phyloP scores from a whole-genome alignment of 2,113 vertebrate genomes.

The Henicopernis longicauda region DNA sequence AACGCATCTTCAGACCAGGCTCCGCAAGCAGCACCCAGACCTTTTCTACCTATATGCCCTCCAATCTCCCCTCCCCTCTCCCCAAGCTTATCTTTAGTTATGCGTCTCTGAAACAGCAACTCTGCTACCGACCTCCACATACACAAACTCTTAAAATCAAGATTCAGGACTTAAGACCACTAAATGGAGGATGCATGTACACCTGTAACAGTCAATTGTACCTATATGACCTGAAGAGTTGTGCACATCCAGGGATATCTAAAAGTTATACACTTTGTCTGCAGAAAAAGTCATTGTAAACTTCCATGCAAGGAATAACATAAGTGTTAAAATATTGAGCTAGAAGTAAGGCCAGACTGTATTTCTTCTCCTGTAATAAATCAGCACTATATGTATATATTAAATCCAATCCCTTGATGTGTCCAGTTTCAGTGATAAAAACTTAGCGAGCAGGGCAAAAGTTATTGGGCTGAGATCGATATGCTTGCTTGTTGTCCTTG shows the following conservation, averaged over 20 bases:
- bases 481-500: constrained; percentile 10
- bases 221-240: neutral
- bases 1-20: neutral
- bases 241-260: neutral
- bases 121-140: neutral
- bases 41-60: neutral
- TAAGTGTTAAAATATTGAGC: constrained; percentile 25
- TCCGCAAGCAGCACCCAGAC: neutral
- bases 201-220: neutral
- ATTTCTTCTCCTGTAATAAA: constrained; percentile 35
- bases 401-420: constrained; percentile 41
- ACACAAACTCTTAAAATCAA: neutral
- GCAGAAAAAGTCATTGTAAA: neutral
- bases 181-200: neutral
- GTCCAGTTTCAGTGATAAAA: constrained; percentile 56
- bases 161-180: neutral
- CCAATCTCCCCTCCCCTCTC: neutral
- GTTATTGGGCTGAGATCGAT: neutral
- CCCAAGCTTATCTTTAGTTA: neutral
- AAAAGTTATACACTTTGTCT: neutral
- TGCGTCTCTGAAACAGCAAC: neutral
- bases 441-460: constrained; percentile 4
- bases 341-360: constrained; percentile 34
- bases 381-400: constrained; percentile 31
- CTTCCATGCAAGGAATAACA: constrained; percentile 11